Evolutionary conservation across 2,797 vertebrate genomes (phyloP), one percentile per base, ranked within the genome.

Genomic region (Potorous gilbertii): DNA sequence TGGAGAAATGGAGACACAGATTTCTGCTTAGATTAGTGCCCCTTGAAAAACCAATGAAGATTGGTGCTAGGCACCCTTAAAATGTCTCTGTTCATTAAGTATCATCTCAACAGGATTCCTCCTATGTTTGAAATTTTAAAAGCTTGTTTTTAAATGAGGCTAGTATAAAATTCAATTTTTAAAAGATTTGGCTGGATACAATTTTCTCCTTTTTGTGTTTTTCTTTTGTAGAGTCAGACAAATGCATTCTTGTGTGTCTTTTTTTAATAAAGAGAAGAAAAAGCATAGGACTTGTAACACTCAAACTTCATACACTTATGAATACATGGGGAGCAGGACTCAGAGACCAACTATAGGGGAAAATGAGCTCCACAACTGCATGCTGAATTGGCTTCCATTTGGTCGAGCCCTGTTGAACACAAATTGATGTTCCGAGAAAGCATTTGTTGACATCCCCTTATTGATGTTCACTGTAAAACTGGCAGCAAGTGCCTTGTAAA

Each of bases 401-500:
- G 92, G 5, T 74, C 94, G 92, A 96, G 66, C 24, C 11, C 55
- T 9, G 90, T 92, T 97, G 96, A 94, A 95, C 91, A 96, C 94
- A 89, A 93, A 74, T 92, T 96, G 90, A 93, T 97, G 31, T 87
- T 87, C 21, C 21, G 9, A 27, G 94, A 94, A 98, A 98, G 95
- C 92, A 90, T 95, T 97, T 97, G 97, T 97, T 97, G 97, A 93
- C 94, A 96, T 95, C 57, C 92, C 59, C 92, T 95, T 56, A 97
- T 93, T 97, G 92, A 31, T 91, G 81, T 97, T 94, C 97, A 96
- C 92, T 97, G 95, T 97, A 97, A 98, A 98, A 97, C 94, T 98
- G 96, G 95, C 95, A 98, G 56, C 21, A 0, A 0, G 59, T 96
- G 56, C 57, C 87, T 96, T 59, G 1, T 93, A 96, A 95, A 96